phyloP scores from a whole-genome alignment of 37 sponge, comb jelly and placozoan genomes.

The Aphrocallistes beatrix region DNA sequence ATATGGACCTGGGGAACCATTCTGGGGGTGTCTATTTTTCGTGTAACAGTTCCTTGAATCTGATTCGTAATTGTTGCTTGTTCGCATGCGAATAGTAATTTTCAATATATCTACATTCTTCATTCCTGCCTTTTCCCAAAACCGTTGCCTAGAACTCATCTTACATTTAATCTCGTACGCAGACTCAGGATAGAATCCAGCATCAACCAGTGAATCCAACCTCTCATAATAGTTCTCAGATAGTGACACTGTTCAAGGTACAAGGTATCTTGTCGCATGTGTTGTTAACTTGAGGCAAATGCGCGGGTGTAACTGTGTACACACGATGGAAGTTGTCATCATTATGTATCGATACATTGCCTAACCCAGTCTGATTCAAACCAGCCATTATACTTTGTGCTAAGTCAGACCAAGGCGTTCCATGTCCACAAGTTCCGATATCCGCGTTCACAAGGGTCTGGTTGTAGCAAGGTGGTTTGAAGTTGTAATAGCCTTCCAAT shows the following conservation, averaged over 20 bases:
- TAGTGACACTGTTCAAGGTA: conserved; percentile 29
- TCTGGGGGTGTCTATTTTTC: too few species aligned
- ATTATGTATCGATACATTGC: conserved; percentile 25
- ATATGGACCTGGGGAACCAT: too few species aligned
- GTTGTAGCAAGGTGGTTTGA: conserved; percentile 60
- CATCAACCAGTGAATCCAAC: conserved; percentile 36
- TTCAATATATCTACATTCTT: conserved; percentile 31
- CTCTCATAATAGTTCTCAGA: conserved; percentile 42
- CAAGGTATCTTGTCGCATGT: conserved; percentile 40
- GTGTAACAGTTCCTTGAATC: too few species aligned
- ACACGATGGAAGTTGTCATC: conserved; percentile 59
- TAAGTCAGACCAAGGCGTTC: conserved; percentile 34
- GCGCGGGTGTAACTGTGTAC: conserved; percentile 49
- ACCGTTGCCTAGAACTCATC: conserved; percentile 48
- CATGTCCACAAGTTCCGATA: conserved; percentile 27
- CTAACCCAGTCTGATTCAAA: neutral
- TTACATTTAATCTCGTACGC: conserved; percentile 63
- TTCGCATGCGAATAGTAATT: too few species aligned
- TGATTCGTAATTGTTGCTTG: too few species aligned
- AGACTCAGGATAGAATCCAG: conserved; percentile 42
- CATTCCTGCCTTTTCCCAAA: conserved; percentile 48
- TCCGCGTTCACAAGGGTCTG: conserved; percentile 26
- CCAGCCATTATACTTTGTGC: conserved; percentile 43
- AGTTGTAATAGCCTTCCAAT: conserved; percentile 54
- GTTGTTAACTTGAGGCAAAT: conserved; percentile 43